Base-by-base conservation (phyloP, 2,797 vertebrate species). In the Hemibagrus guttatus region DNA sequence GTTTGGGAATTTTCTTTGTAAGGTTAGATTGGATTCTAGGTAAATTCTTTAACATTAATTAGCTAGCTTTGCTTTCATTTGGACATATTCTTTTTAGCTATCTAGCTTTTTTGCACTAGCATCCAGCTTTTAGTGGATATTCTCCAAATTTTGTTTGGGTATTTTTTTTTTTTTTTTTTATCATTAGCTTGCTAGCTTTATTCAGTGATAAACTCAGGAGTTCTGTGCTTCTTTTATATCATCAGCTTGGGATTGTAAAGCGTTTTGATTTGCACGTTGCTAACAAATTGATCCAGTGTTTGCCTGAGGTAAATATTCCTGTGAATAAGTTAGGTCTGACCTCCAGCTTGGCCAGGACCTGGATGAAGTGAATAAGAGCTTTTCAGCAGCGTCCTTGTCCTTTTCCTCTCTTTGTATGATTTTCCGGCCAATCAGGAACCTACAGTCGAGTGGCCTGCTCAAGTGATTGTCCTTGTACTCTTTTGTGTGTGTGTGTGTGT, bases 391-490 rank as follows among this genome's bases (percentile, higher is more conserved):
- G 66, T 69, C 75, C 64, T 80, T 35, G 66, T 84, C 52, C 64
- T 46, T 80, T n/a, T 4, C 1, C 46, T 71, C 39, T 58, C 75
- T 64, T 28, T 63, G 56, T 58, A 52, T 68, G 52, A 86, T 61
- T 46, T 39, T 71, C 26, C 13, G 3, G 54, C 35, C 61, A 64
- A 76, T 71, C 56, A 76, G 76, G 56, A 81, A 13, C 49, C 26
- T 71, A 46, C 19, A 59, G 63, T 58, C 21, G 31, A 75, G 75
- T 85, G 58, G 26, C 68, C 11, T 68, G n/a, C 35, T 81, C 64
- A 58, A 86, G 85, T 81, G 76, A 42, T 46, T 71, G 78, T 71
- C 78, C 85, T 86, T 81, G 63, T 11, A 6, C 13, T 68, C 3
- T 21, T 5, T 58, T 49, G 39, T 42, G 69, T 42, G 17, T 28